Evolutionary conservation across 2,888 invertebrate species (phyloP).

Genomic region (Camponotus fellah): DNA sequence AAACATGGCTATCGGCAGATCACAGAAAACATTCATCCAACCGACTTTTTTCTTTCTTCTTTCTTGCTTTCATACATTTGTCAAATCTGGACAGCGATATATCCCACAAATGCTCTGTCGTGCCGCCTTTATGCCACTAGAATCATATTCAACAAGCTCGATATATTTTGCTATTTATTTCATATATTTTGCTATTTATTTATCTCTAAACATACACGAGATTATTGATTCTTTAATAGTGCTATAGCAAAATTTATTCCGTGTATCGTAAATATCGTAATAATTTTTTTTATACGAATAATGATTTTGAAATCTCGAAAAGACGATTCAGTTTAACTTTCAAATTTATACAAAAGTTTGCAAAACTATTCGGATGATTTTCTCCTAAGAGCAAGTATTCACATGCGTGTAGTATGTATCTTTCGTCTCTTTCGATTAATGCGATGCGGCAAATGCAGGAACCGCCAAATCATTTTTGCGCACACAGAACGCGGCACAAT

Average conservation of each 20-base stretch:
- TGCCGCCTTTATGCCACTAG: neutral
- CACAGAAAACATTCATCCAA: conserved; percentile 41
- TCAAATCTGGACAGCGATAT: conserved; percentile 68
- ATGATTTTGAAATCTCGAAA: neutral
- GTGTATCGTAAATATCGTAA: neutral
- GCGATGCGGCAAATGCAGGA: conserved; percentile 70
- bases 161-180: conserved; percentile 9
- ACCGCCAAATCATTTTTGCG: conserved; percentile 76
- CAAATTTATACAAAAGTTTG: neutral
- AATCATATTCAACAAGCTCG: conserved; percentile 9
- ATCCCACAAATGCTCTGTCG: conserved; percentile 64
- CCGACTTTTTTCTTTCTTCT: conserved; percentile 52
- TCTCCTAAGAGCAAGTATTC: conserved; percentile 23
- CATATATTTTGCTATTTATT: conserved; percentile 18
- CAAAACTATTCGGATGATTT: conserved; percentile 31
- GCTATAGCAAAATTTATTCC: too few species aligned
- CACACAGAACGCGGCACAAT: conserved; percentile 71
- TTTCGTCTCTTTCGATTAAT: conserved; percentile 69
- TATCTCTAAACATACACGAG: neutral
- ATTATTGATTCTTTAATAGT: conserved; percentile 17
- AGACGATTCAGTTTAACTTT: neutral
- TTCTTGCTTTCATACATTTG: conserved; percentile 68
- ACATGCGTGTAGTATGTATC: conserved; percentile 22
- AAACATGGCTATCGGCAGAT: conserved; percentile 39
- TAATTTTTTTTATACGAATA: too few species aligned